phyloP scores from a whole-genome alignment of 2,797 vertebrate genomes.

The Myotis findleyi region DNA sequence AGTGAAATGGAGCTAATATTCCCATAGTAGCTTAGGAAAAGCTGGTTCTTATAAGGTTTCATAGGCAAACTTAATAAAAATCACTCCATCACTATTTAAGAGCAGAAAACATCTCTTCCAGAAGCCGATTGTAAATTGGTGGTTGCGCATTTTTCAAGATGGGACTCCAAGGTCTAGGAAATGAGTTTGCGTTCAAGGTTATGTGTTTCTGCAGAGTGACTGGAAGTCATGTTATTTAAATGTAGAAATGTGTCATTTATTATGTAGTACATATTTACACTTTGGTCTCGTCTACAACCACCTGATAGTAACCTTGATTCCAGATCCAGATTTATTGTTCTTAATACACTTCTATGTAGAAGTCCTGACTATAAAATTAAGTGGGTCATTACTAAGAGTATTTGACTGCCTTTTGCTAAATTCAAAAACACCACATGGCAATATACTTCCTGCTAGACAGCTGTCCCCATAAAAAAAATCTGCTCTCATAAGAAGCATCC shows the following conservation, averaged over 20 bases:
- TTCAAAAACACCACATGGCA: constrained; percentile 62
- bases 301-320: neutral
- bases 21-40: neutral
- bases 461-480: constrained; percentile 74
- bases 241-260: neutral
- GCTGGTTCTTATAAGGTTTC: neutral
- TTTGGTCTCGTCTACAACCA: neutral
- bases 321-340: constrained; percentile 23
- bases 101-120: neutral
- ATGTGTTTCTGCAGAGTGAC: neutral
- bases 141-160: neutral
- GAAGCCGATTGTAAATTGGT: neutral
- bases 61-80: neutral
- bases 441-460: constrained; percentile 72
- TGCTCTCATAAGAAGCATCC: constrained; percentile 70
- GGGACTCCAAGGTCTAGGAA: neutral
- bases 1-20: neutral
- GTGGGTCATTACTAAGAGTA: constrained; percentile 48
- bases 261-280: neutral
- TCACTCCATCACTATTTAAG: neutral
- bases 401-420: constrained; percentile 68
- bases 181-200: constrained; percentile 13
- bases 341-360: constrained; percentile 34
- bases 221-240: neutral
- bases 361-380: constrained; percentile 62